Evolutionary conservation across 2,113 vertebrate genomes (phyloP), one percentile per base, ranked within the genome.

Genomic region (Platycercus adscitus): DNA sequence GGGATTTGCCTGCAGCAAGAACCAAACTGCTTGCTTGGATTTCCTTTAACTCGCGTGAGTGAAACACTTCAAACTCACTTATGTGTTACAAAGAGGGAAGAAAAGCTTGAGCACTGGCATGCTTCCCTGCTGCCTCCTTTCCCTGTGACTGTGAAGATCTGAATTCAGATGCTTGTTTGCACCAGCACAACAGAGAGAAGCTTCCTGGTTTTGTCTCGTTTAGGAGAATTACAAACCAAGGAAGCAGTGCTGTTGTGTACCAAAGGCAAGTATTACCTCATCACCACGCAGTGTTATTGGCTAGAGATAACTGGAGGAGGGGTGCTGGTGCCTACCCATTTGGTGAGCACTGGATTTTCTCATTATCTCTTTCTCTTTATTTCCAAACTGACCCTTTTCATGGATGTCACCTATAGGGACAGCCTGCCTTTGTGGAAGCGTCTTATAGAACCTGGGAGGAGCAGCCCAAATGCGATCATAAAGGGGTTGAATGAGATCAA

Each of bases 221-320:
- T 70, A 46, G 33, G n/a, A 63, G 39, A 76, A 89, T 85, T 37
- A 10, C 44, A 85, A 79, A 44, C 33, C 72, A 41, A 19, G 0
- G 13, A 69, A 84, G 64, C 5, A 1, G 72, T 52, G 86, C 76
- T 17, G 2, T 17, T 5, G n/a, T 55, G 56, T 35, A n/a, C 2
- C 5, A 46, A 39, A 87, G 50, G 29, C 37, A 56, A 65, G 78
- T 81, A 95, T 96, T 95, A 95, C 91, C 81, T 96, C 95, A 96
- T 61, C 81, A 18, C 5, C 28, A 18, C 0, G 2, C 11, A 63
- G 58, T 63, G 7, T 24, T 80, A 96, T 96, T 97, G 94, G 96
- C 95, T 95, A 91, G 44, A 91, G 95, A 85, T 95, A 87, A 76
- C 41, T 17, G 78, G 84, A 80, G 86, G 77, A 82, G 89, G 91